Base-by-base conservation (phyloP, 2,113 vertebrate species). In the Cettia cetti region DNA sequence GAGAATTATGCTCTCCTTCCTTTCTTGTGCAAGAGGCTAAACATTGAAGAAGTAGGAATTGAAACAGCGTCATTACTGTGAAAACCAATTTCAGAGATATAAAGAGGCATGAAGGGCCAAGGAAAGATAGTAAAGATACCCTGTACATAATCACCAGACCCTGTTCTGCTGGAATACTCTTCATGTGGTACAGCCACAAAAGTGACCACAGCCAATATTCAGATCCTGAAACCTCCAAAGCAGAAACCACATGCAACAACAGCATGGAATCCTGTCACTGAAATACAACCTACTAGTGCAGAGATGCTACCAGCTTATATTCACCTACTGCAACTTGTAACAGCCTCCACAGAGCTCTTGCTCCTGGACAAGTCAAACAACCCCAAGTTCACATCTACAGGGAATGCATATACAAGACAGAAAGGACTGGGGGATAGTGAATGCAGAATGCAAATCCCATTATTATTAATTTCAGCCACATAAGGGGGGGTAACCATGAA, bases 131-230 rank as follows among this genome's bases (percentile, higher is more conserved):
- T 13, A 64, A 30, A 49, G 13, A 30, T 14, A 75, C 20, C 42
- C n/a, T 5, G 10, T n/a, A 24, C 0, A 0, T 31, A 60, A 66
- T 65, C 20, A 90, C 22, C 14, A 64, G 31, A 22, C 3, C 3
- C 13, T 53, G 10, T 40, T 72, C n/a, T 53, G n/a, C 45, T 72
- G 31, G 33, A 71, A 50, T 12, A 79, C 21, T 27, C 39, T 52
- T 39, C 35, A 33, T 12, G 21, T 28, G 35, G 18, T 31, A 56
- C 63, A 52, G 26, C 14, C 2, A 0, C 54, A 45, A 24, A n/a
- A 72, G 13, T 13, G 18, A 80, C 24, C n/a, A 31, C 23, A 65
- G 26, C 2, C 3, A 2, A 30, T 11, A 69, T 7, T 24, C n/a
- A 72, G 37, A 40, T 47, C 16, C 79, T 33, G 28, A 82, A 88